Percentiles rank a stretch among this genome's conserved stretches.
Evolutionary conservation across 2,113 vertebrate species (phyloP).

Genomic region (Cathartes aura): DNA sequence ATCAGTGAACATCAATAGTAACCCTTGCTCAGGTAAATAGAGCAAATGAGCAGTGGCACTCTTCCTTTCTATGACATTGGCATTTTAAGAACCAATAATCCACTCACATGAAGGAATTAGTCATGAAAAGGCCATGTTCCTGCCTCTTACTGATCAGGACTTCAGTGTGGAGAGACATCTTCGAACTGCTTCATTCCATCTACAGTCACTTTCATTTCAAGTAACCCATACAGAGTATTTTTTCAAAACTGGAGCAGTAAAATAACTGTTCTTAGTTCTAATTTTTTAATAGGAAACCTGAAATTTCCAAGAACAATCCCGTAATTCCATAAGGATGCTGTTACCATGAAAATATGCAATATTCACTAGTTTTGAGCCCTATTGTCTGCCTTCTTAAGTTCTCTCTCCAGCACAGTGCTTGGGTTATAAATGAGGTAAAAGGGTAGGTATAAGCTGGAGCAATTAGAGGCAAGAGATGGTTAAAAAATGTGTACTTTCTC

Average conservation of each 20-base stretch:
- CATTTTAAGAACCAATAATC: neutral
- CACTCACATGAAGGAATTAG: neutral
- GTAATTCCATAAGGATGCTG: neutral
- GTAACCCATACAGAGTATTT: neutral
- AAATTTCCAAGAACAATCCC: neutral
- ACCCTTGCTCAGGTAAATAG: neutral
- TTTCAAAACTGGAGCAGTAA: neutral
- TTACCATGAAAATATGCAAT: neutral
- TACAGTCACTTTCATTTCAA: neutral
- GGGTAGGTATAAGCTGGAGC: neutral
- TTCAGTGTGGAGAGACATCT: neutral
- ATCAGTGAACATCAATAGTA: neutral
- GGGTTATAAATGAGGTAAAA: neutral
- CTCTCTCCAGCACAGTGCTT: neutral
- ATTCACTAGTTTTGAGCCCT: neutral
- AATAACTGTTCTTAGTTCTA: neutral
- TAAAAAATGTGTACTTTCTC: neutral
- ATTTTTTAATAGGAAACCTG: neutral
- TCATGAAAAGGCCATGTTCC: neutral
- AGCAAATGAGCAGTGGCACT: neutral
- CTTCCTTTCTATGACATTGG: neutral
- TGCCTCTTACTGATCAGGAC: neutral
- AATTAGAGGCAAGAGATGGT: neutral
- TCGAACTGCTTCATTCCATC: neutral
- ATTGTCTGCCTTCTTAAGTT: neutral